Percentiles rank a stretch among this genome's conserved stretches.
These are phyloP conservation scores for Ophthalmolycus amberensis DNA, from an alignment of 2,113 vertebrate genomes.

Conservation along the genomic window DNA sequence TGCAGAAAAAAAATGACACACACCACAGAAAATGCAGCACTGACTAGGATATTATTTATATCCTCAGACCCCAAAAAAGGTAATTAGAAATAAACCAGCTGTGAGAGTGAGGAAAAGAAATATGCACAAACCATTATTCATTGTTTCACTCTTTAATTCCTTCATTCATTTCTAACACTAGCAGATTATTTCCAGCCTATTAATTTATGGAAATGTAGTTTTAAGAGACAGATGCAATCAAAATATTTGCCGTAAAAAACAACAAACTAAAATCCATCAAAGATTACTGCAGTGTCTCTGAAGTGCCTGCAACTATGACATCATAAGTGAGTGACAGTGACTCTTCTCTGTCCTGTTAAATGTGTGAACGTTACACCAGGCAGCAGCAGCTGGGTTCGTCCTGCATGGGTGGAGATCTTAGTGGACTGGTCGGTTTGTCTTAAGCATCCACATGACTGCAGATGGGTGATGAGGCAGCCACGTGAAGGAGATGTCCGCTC, in stretches of 20 bases:
- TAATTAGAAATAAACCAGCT: slow-evolving; percentile 37
- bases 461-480: slow-evolving; percentile 39
- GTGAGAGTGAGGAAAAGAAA: slow-evolving; percentile 3
- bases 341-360: background rate
- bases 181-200: background rate
- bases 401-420: slow-evolving; percentile 23
- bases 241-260: background rate
- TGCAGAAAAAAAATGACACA: slow-evolving; percentile 35
- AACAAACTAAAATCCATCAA: background rate
- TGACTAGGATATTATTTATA: slow-evolving; percentile 19
- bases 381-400: background rate
- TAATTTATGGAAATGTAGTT: background rate
- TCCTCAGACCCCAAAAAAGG: background rate
- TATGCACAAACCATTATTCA: background rate
- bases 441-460: slow-evolving; percentile 33
- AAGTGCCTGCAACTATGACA: background rate
- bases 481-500: slow-evolving; percentile 25
- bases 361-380: slow-evolving; percentile 3
- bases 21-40: slow-evolving; percentile 16
- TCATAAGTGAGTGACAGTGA: background rate
- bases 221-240: background rate
- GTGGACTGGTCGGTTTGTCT: slow-evolving; percentile 24
- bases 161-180: background rate
- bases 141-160: slow-evolving; percentile 20
- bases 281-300: background rate